These are phyloP conservation scores for Imbricaverruca yamaguchii DNA, from an alignment of 2,888 invertebrate species.

Conservation along the genomic window DNA sequence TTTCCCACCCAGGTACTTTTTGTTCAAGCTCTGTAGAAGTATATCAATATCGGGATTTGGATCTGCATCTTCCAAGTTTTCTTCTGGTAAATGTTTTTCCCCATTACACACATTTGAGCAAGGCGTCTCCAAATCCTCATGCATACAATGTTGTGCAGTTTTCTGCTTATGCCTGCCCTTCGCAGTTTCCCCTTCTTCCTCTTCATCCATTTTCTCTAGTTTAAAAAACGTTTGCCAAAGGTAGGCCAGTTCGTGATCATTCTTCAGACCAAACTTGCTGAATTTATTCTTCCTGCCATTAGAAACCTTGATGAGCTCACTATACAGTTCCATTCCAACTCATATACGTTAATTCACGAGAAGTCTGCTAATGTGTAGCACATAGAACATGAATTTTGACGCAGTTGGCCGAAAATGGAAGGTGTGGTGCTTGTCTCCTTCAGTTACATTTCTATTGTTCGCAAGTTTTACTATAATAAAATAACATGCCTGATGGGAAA, in stretches of 20 bases:
- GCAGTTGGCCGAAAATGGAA: neutral
- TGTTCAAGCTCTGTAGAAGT: neutral
- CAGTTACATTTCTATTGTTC: no score
- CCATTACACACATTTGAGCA: no score
- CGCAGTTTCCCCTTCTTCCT: neutral
- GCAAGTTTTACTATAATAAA: no score
- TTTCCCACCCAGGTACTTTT: neutral
- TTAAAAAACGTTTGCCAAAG: conserved; percentile 14
- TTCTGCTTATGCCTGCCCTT: no score
- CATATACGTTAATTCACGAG: neutral
- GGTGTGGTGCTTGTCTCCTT: no score
- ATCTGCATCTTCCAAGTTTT: neutral
- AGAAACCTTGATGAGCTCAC: neutral
- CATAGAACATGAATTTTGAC: neutral
- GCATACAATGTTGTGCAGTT: no score
- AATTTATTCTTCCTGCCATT: neutral
- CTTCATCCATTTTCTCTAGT: neutral
- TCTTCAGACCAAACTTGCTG: neutral
- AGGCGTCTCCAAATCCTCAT: no score
- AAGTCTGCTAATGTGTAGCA: neutral
- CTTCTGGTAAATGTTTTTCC: neutral
- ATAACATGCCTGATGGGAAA: no score
- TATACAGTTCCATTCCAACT: neutral
- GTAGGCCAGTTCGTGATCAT: conserved; percentile 1
- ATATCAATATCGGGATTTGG: neutral